These are phyloP conservation scores for Orchestia grillus DNA, from an alignment of 1,140 invertebrate species.

Conservation along the genomic window DNA sequence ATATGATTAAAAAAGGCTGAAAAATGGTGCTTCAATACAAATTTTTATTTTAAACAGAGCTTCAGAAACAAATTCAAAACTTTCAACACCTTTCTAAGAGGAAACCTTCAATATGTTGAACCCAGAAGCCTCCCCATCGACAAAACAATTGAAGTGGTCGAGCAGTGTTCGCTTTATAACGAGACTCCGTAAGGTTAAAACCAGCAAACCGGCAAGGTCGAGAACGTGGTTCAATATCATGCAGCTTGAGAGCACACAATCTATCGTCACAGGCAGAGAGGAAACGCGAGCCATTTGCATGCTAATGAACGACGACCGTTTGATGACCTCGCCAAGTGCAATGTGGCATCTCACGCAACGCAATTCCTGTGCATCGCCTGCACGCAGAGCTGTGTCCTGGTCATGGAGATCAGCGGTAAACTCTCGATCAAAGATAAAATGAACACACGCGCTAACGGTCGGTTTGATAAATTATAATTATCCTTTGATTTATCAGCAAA, in stretches of 20 bases:
- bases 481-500: no score
- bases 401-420: background rate
- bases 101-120: background rate
- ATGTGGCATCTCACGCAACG: background rate
- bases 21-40: no score
- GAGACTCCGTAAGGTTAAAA: background rate
- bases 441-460: background rate
- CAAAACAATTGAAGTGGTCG: background rate
- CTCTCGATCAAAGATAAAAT: background rate
- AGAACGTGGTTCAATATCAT: background rate
- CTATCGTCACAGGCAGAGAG: background rate
- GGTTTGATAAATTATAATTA: no score
- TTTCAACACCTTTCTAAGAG: no score
- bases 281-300: background rate
- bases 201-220: background rate
- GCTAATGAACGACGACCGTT: constrained; percentile 6
- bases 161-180: background rate
- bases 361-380: background rate
- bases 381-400: background rate
- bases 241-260: background rate
- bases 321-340: background rate
- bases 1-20: no score
- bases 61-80: no score
- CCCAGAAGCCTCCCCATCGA: no score
- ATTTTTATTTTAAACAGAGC: no score